These are phyloP conservation scores for Gnatocerus cornutus DNA, from an alignment of 2,888 invertebrate species.

Conservation along the genomic window DNA sequence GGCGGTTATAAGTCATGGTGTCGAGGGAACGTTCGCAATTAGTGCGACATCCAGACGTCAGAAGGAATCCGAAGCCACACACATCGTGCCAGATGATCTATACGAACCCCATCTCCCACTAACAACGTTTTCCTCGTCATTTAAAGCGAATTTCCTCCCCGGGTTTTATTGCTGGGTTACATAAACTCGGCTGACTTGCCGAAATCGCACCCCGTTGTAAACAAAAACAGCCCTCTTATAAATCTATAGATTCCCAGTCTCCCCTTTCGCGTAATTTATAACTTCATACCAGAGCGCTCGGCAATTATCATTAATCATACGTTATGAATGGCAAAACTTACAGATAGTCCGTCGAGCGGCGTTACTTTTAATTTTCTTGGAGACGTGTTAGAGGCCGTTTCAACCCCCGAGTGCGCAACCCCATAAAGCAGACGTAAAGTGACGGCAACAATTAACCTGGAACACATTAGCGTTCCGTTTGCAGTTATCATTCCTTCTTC, in stretches of 20 bases:
- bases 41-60: slow-evolving; percentile 68
- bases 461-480: slow-evolving; percentile 59
- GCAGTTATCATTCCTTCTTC: slow-evolving; percentile 60
- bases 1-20: slow-evolving; percentile 43
- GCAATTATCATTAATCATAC: slow-evolving; percentile 71
- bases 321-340: slow-evolving; percentile 70
- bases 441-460: slow-evolving; percentile 63
- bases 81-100: slow-evolving; percentile 62
- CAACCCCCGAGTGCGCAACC: slow-evolving; percentile 51
- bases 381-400: slow-evolving; percentile 39
- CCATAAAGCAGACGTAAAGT: slow-evolving; percentile 59
- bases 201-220: slow-evolving; percentile 61
- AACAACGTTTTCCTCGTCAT: slow-evolving; percentile 57
- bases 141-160: slow-evolving; percentile 56
- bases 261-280: slow-evolving; percentile 65
- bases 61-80: slow-evolving; percentile 64
- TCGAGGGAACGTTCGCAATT: slow-evolving; percentile 66
- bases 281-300: slow-evolving; percentile 65
- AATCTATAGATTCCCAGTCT: slow-evolving; percentile 61
- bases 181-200: slow-evolving; percentile 60
- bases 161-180: slow-evolving; percentile 48
- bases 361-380: slow-evolving; percentile 64
- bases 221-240: slow-evolving; percentile 65
- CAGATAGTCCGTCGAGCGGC: slow-evolving; percentile 63
- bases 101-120: slow-evolving; percentile 38